Conservation (phyloP, 2,797 vertebrate species). For the Acomys russatus region DNA sequence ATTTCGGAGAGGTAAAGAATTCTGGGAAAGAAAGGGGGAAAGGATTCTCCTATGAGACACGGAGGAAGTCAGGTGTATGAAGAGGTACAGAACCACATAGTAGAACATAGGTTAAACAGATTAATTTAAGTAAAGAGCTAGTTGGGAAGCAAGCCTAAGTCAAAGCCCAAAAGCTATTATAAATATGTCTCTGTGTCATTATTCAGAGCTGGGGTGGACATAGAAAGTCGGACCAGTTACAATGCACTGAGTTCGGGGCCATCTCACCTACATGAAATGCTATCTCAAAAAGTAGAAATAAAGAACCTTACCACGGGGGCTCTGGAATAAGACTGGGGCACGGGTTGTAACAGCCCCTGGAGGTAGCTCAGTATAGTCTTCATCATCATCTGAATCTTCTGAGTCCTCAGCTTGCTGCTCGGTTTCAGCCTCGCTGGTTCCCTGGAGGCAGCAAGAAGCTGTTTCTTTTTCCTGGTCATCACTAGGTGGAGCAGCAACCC, state of each 20-base stretch:
- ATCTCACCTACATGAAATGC: background rate
- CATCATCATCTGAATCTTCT: slow-evolving; percentile 76
- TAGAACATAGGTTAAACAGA: too few species aligned
- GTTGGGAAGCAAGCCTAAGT: too few species aligned
- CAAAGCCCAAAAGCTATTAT: too few species aligned
- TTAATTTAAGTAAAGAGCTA: too few species aligned
- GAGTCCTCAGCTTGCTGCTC: slow-evolving; percentile 60
- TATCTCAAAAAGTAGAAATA: background rate
- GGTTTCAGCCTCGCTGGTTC: slow-evolving; percentile 47
- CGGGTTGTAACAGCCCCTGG: slow-evolving; percentile 47
- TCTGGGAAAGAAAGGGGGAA: too few species aligned
- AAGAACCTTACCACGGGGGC: slow-evolving; percentile 73
- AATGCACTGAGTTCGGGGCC: background rate
- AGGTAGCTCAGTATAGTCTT: slow-evolving; percentile 73
- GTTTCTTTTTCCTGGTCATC: slow-evolving; percentile 57
- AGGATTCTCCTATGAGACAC: too few species aligned
- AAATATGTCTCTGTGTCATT: too few species aligned
- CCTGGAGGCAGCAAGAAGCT: slow-evolving; percentile 34
- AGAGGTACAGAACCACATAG: too few species aligned
- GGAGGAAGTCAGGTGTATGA: too few species aligned
- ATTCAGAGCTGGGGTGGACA: too few species aligned
- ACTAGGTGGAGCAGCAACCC: background rate
- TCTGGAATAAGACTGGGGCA: slow-evolving; percentile 83
- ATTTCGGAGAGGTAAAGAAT: too few species aligned
- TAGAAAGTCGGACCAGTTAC: too few species aligned